phyloP scores from a whole-genome alignment of 2,797 vertebrate genomes.

The Sparus aurata region DNA sequence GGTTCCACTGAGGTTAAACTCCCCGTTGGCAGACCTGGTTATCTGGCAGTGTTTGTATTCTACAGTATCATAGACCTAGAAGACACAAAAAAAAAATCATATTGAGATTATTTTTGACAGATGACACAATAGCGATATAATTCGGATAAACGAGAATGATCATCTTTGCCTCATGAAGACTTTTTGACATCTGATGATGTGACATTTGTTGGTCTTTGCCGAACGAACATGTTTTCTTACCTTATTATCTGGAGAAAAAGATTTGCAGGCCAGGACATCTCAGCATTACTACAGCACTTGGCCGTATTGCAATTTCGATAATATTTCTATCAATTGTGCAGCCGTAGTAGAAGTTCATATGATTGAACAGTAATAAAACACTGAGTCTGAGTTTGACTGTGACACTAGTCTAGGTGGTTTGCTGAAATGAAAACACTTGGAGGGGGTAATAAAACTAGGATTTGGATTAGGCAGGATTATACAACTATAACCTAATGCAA shows the following conservation, averaged over 20 bases:
- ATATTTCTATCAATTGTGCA: no score
- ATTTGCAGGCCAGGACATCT: no score
- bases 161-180: no score
- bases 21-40: slow-evolving; percentile 88
- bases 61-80: slow-evolving; percentile 80
- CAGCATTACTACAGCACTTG: no score
- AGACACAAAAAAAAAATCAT: slow-evolving; percentile 14
- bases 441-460: background rate
- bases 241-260: no score
- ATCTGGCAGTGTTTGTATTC: slow-evolving; percentile 98
- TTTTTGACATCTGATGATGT: no score
- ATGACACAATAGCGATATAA: no score
- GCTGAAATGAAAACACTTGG: background rate
- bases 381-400: background rate
- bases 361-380: background rate
- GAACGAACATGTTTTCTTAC: no score
- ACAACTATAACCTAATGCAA: background rate
- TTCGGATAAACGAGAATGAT: no score
- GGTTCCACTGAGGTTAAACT: slow-evolving; percentile 95
- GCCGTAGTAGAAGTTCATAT: background rate
- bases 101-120: no score
- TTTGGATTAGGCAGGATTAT: background rate
- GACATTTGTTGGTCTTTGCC: no score
- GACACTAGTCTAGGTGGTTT: background rate
- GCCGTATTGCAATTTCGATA: no score